Evolutionary conservation across 2,113 vertebrate genomes (phyloP).

Genomic region (Malurus alboscapulatus): DNA sequence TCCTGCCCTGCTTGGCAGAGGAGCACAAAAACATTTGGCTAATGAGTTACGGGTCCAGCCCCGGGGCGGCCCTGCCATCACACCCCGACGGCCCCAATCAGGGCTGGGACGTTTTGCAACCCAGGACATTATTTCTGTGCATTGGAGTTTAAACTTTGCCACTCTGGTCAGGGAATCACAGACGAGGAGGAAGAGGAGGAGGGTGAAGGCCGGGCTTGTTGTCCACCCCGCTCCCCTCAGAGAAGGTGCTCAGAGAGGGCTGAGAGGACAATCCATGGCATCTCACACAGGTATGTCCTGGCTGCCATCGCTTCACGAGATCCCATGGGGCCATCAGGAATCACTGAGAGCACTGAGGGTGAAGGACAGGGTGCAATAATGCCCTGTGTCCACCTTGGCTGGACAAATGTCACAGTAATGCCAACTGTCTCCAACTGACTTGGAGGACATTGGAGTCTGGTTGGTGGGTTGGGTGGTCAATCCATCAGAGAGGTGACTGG

Average conservation of each 20-base stretch:
- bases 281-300: conserved; percentile 40
- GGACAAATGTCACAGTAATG: not conserved
- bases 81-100: not conserved
- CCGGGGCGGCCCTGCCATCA: not conserved
- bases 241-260: rapidly evolving
- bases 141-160: conserved; percentile 60
- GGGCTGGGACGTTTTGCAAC: conserved; percentile 21
- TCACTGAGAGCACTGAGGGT: not conserved
- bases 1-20: conserved; percentile 3
- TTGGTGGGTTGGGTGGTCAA: not conserved
- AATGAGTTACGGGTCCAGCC: conserved; percentile 54
- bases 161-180: not conserved
- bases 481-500: not conserved
- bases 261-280: not conserved
- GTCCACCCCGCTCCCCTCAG: rapidly evolving
- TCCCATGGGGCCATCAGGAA: rapidly evolving
- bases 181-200: conserved; percentile 1
- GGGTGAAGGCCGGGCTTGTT: not conserved
- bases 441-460: not conserved
- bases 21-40: conserved; percentile 65
- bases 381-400: not conserved
- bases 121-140: conserved; percentile 34
- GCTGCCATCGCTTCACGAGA: rapidly evolving
- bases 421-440: rapidly evolving
- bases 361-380: not conserved